Conservation (phyloP, 2,113 vertebrate genomes). For the Perca fluviatilis region DNA sequence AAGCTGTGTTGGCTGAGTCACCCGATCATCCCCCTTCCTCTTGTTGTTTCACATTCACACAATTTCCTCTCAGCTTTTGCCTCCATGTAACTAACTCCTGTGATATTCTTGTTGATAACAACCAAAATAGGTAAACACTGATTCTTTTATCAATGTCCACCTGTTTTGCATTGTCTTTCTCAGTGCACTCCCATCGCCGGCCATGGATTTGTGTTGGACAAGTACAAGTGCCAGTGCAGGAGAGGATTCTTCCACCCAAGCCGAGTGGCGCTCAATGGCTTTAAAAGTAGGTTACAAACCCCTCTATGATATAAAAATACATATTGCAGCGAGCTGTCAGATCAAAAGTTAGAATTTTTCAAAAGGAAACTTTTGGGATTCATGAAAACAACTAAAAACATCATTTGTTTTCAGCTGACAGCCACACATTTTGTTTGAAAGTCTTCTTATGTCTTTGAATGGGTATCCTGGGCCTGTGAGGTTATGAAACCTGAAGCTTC, state of each 20-base stretch:
- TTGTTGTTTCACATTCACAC: constrained; percentile 9
- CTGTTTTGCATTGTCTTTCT: constrained; percentile 37
- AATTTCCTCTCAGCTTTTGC: constrained; percentile 17
- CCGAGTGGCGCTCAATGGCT: constrained; percentile 91
- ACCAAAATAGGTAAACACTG: background rate
- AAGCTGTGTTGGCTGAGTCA: constrained; percentile 31
- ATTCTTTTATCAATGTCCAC: background rate
- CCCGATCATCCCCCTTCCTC: constrained; percentile 24
- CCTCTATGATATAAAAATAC: constrained; percentile 35
- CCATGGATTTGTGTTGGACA: constrained; percentile 96
- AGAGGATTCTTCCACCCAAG: constrained; percentile 95
- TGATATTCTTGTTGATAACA: constrained; percentile 4
- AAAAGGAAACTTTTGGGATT: constrained; percentile 38
- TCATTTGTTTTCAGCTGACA: constrained; percentile 32
- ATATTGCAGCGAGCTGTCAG: constrained; percentile 37
- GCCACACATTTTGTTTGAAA: constrained; percentile 38
- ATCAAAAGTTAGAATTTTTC: constrained; percentile 45
- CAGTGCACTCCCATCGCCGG: constrained; percentile 95
- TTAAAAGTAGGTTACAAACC: constrained; percentile 92
- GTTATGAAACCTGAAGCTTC: constrained; percentile 28
- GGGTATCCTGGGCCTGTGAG: constrained; percentile 28
- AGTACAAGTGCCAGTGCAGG: constrained; percentile 96
- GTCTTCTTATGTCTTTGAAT: constrained; percentile 37
- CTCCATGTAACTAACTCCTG: background rate
- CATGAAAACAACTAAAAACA: background rate